phyloP scores from a whole-genome alignment of 2,113 vertebrate species.

The Athene noctua region DNA sequence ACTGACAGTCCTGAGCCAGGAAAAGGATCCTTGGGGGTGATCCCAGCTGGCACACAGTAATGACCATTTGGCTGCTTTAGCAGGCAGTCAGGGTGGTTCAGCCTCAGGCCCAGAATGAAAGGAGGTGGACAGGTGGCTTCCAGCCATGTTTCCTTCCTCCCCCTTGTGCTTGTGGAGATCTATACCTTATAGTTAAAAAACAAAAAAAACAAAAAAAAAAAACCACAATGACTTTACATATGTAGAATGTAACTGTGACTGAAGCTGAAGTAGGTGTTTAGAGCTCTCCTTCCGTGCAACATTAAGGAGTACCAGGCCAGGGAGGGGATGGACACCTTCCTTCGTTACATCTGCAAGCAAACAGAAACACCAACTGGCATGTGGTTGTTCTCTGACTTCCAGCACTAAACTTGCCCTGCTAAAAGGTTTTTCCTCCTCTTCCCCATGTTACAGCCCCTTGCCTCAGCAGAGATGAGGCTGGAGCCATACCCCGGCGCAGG shows the following conservation, averaged over 20 bases:
- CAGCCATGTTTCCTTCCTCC: not conserved
- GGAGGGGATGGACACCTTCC: not conserved
- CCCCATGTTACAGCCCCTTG: not conserved
- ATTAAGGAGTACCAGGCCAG: not conserved
- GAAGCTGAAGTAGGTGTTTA: not conserved
- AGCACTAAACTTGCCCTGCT: not conserved
- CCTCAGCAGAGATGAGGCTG: not conserved
- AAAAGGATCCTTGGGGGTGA: slow-evolving; percentile 38
- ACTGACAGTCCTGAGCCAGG: not conserved
- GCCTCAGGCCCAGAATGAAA: not conserved
- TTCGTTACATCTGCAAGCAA: not conserved
- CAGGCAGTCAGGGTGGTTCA: not conserved
- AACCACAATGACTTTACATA: not conserved
- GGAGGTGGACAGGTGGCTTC: slow-evolving; percentile 43
- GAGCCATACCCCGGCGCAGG: not conserved
- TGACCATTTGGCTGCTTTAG: slow-evolving; percentile 46
- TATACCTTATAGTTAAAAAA: not conserved
- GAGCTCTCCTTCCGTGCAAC: not conserved
- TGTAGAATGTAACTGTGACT: not conserved
- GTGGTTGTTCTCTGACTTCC: not conserved
- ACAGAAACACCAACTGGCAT: not conserved
- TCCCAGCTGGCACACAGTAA: slow-evolving; percentile 34
- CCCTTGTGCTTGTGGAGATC: not conserved
- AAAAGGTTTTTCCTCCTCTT: not conserved
- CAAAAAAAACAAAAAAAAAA: not conserved